phyloP scores from a whole-genome alignment of 2,113 vertebrate species.

The Nothocercus nigrocapillus region DNA sequence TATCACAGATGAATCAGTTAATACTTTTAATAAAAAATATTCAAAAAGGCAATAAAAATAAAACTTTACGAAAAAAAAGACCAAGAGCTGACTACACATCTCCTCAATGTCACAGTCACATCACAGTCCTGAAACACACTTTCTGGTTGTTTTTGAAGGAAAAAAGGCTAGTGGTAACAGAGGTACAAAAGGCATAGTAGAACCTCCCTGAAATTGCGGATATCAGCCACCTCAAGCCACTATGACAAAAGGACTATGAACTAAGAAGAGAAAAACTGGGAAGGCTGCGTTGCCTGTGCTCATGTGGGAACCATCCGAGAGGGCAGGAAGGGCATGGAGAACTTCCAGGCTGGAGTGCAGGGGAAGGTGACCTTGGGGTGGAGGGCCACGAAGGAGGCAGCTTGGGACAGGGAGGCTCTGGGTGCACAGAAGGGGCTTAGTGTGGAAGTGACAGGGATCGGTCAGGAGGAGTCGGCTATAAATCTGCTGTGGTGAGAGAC shows the following conservation, averaged over 20 bases:
- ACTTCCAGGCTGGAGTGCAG: background rate
- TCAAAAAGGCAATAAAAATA: background rate
- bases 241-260: background rate
- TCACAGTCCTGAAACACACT: background rate
- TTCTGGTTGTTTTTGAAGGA: background rate
- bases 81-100: background rate
- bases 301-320: background rate
- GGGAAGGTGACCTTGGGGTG: background rate
- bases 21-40: background rate
- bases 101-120: background rate
- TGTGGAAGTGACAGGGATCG: background rate
- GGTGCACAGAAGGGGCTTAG: background rate
- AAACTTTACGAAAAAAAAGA: background rate
- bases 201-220: background rate
- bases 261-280: background rate
- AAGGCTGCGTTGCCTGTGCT: background rate
- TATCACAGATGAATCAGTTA: background rate
- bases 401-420: background rate
- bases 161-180: background rate
- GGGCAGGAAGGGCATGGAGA: background rate
- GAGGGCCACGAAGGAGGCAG: background rate
- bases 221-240: background rate
- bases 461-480: background rate
- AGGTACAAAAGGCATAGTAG: background rate
- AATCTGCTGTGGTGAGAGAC: background rate